Evolutionary conservation across 2,888 invertebrate species (phyloP), one percentile per base, ranked within the genome.

Genomic region (Neoaliturus tenellus): DNA sequence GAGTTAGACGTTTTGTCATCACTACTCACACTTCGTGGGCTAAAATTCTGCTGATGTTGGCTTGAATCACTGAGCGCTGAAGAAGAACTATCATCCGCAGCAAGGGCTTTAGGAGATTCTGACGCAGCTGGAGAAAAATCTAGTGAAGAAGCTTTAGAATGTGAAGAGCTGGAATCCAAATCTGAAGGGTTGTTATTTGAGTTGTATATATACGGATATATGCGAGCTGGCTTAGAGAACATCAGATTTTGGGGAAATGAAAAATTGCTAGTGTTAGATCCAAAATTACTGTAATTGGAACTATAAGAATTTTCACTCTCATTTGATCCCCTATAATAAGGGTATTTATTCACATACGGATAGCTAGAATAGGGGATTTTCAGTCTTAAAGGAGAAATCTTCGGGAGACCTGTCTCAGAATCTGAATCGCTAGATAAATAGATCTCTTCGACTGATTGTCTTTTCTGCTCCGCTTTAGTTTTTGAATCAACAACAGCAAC

Each of bases 371-470:
- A 35, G n/a, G 71, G 71, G n/a, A 75, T 23, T 75, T 75, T 75
- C 8, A 75, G 17, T 48, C 75, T 75, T 28, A 75, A 3, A 48
- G 75, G 75, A 14, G 75, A 28, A 25, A 75, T 41, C 17, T 41
- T 75, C 1, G 44, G 75, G 2, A 20, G n/a, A 25, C 23, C 48
- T n/a, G n/a, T n/a, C 25, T 75, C 75, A 75, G 44, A 10, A 6
- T 81, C 81, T 14, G 81, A 81, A 33, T 69, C 71, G 48, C 81
- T 81, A 31, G 81, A 81, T 33, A 81, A 44, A 25, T 31, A 69
- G 4, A 81, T 48, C 51, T 81, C 81, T 69, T 81, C 81, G 23
- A 81, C 41, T 0, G 23, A 67, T n/a, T 33, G 23, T 39, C 31
- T 41, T 41, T 28, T 67, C n/a, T 41, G 41, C 10, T 67, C 67